A percentile compares a stretch with the other conserved stretches of the same genome.
phyloP scores from a whole-genome alignment of 2,888 invertebrate species.

The Torymus tubicola region DNA sequence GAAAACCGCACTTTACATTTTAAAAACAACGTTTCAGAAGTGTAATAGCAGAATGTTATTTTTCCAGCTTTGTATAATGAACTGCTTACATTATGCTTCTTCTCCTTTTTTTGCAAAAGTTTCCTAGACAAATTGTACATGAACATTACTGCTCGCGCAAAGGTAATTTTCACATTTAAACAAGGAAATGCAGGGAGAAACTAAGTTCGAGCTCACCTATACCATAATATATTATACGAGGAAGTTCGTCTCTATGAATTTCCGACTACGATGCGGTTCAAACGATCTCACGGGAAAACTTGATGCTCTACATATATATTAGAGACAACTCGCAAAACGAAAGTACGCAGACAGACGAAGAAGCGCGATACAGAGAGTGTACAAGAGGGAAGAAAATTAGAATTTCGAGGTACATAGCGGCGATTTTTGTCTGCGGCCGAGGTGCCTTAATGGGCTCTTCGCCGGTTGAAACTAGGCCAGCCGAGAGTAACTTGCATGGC shows the following conservation, averaged over 20 bases:
- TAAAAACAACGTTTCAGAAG: no score
- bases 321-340: neutral
- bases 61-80: no score
- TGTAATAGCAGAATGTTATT: no score
- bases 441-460: slow-evolving; percentile 39
- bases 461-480: slow-evolving; percentile 45
- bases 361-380: neutral
- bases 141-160: slow-evolving; percentile 9
- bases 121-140: neutral
- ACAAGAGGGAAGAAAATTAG: slow-evolving; percentile 44
- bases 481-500: slow-evolving; percentile 26
- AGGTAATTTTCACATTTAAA: slow-evolving; percentile 22
- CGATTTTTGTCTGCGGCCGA: slow-evolving; percentile 36
- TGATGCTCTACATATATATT: slow-evolving; percentile 3
- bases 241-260: slow-evolving; percentile 32
- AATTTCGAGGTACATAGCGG: slow-evolving; percentile 40
- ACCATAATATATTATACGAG: neutral
- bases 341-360: neutral
- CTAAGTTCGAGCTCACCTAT: slow-evolving; percentile 9
- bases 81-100: neutral
- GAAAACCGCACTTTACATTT: no score
- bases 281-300: slow-evolving; percentile 23
- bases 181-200: slow-evolving; percentile 18
- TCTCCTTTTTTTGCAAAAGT: slow-evolving; percentile 7
- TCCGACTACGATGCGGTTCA: slow-evolving; percentile 6